phyloP scores from a whole-genome alignment of 2,113 vertebrate species.

The Silurus glanis region DNA sequence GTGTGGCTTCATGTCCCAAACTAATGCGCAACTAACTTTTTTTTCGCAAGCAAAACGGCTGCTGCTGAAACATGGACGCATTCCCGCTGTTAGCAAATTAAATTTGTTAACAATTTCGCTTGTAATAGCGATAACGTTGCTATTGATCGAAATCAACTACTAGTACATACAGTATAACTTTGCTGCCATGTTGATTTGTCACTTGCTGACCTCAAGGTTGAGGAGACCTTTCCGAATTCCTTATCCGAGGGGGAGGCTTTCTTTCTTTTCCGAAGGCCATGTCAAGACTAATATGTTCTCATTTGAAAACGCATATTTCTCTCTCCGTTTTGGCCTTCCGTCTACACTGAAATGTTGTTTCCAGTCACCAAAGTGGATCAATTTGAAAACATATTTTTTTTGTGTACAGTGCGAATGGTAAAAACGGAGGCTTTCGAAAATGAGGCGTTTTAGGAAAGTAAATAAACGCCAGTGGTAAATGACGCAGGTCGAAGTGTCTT shows the following conservation, averaged over 20 bases:
- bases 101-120: no score
- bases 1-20: slow-evolving; percentile 30
- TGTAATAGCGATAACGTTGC: not conserved
- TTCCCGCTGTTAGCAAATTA: not conserved
- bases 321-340: no score
- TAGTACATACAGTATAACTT: not conserved
- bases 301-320: no score
- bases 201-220: not conserved
- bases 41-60: slow-evolving; percentile 10
- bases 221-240: not conserved
- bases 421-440: no score
- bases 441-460: no score
- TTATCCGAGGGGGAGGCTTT: not conserved
- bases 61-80: not conserved
- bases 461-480: no score
- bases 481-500: no score
- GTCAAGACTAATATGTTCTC: no score
- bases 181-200: not conserved
- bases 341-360: no score
- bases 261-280: not conserved
- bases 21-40: slow-evolving; percentile 9
- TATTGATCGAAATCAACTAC: not conserved
- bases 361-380: no score
- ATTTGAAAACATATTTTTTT: no score
- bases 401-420: no score